These are phyloP conservation scores for Mormyrus iriodes DNA, from an alignment of 2,113 vertebrate species.

Conservation along the genomic window DNA sequence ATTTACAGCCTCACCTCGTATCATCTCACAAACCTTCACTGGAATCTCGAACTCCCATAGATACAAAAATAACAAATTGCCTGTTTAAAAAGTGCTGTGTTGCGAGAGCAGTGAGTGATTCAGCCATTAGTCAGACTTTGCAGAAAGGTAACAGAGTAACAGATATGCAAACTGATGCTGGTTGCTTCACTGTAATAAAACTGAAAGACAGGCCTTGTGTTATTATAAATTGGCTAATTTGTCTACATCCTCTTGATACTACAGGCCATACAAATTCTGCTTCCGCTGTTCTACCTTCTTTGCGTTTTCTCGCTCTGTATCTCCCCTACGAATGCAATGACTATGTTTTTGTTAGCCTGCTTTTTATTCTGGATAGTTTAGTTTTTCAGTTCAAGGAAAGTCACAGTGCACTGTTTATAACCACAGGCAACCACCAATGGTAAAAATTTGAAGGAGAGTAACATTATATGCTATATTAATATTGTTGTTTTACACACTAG, in stretches of 20 bases:
- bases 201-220: not conserved
- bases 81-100: not conserved
- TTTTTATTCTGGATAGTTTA: not conserved
- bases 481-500: not conserved
- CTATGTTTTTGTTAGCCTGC: not conserved
- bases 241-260: not conserved
- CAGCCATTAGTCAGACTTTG: not conserved
- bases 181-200: slow-evolving; percentile 42
- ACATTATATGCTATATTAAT: not conserved
- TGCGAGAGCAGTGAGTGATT: not conserved
- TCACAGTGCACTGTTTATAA: not conserved
- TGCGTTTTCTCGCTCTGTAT: not conserved
- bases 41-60: not conserved
- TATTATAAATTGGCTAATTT: not conserved
- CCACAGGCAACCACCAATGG: too few species aligned
- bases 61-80: not conserved
- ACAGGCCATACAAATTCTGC: not conserved
- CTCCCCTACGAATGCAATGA: not conserved
- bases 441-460: not conserved
- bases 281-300: not conserved
- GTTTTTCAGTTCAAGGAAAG: not conserved
- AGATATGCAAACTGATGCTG: not conserved
- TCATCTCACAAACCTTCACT: not conserved
- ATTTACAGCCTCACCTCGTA: not conserved
- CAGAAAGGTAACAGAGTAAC: not conserved